Evolutionary conservation across 2,113 vertebrate genomes (phyloP).

Genomic region (Platanista minor): DNA sequence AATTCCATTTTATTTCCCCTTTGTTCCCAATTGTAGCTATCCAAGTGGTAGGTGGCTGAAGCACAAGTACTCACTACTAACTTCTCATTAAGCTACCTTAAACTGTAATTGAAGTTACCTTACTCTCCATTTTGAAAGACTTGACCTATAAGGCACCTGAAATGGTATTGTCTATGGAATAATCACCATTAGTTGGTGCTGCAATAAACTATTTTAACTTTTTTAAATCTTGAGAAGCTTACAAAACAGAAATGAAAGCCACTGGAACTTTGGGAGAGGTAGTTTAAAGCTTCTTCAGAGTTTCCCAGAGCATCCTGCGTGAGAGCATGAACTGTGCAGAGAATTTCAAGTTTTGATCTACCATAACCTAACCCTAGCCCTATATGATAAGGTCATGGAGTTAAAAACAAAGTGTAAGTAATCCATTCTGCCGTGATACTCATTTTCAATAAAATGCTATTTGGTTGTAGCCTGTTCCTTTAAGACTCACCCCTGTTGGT

Average conservation of each 20-base stretch:
- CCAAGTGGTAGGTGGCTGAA: background rate
- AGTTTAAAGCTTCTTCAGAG: background rate
- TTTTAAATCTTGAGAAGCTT: background rate
- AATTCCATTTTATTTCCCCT: background rate
- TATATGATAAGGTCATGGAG: background rate
- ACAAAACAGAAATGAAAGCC: background rate
- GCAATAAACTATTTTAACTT: background rate
- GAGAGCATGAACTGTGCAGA: background rate
- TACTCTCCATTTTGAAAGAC: background rate
- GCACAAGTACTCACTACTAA: background rate
- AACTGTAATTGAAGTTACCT: background rate
- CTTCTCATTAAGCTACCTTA: background rate
- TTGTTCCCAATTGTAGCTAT: background rate
- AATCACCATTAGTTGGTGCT: background rate
- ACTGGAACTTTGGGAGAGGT: background rate
- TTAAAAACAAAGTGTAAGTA: background rate
- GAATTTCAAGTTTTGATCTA: conserved; percentile 22
- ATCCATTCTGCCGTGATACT: background rate
- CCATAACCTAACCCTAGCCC: background rate
- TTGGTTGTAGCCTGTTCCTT: background rate
- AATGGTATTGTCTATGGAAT: background rate
- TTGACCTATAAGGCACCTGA: background rate
- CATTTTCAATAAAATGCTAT: background rate
- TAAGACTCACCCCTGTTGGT: background rate
- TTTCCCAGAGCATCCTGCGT: background rate